Percentiles rank a stretch among this genome's conserved stretches.
Conservation (phyloP, 2,888 invertebrate genomes). For the Patella depressa region DNA sequence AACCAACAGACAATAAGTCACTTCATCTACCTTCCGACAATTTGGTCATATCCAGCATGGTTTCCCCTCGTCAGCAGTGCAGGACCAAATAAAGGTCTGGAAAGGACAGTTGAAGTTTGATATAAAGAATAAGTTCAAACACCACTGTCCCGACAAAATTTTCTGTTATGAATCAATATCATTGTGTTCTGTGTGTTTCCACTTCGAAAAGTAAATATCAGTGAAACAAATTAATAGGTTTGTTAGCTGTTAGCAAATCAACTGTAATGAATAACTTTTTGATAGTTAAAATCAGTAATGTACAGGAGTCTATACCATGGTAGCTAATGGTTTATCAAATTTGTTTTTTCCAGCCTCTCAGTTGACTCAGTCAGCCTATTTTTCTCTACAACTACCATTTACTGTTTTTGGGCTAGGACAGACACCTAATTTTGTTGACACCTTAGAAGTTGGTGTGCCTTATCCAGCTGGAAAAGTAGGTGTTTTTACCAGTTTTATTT, state of each 20-base stretch:
- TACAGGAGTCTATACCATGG: not conserved
- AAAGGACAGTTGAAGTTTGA: too few species aligned
- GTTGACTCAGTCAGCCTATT: slow-evolving; percentile 91
- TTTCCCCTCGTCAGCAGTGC: too few species aligned
- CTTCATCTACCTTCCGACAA: too few species aligned
- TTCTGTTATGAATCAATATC: too few species aligned
- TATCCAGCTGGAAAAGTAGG: slow-evolving; percentile 38
- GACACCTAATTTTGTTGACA: slow-evolving; percentile 97
- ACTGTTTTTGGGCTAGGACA: slow-evolving; percentile 97
- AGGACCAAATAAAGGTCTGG: too few species aligned
- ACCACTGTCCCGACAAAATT: too few species aligned
- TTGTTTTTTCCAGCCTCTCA: slow-evolving; percentile 79
- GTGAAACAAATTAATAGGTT: not conserved
- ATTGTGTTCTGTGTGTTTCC: too few species aligned
- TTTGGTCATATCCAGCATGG: not conserved
- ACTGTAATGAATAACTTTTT: not conserved
- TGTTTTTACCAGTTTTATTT: not conserved
- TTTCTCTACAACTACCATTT: slow-evolving; percentile 93
- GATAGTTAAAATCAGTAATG: not conserved
- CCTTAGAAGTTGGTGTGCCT: slow-evolving; percentile 81
- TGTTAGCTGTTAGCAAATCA: not conserved
- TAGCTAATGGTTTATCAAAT: not conserved
- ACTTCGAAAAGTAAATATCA: too few species aligned
- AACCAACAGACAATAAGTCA: too few species aligned
- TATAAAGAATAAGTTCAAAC: too few species aligned